phyloP scores from a whole-genome alignment of 2,888 invertebrate genomes.

The Incurvaria masculella region DNA sequence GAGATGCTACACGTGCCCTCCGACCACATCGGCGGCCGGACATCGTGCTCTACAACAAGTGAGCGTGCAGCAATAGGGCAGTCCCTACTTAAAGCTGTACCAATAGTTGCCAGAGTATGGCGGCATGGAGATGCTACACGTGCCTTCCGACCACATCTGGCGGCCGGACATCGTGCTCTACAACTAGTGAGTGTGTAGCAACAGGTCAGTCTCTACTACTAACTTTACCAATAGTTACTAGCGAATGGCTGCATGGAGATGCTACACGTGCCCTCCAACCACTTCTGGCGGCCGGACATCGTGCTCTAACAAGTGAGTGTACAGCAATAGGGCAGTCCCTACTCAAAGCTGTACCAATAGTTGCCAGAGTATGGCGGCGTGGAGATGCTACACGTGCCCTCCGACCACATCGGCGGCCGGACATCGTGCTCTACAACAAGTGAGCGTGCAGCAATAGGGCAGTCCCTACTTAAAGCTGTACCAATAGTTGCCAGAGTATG shows the following conservation, averaged over 20 bases:
- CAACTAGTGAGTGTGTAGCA: constrained; percentile 71
- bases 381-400: constrained; percentile 93
- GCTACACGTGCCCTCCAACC: constrained; percentile 93
- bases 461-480: constrained; percentile 95
- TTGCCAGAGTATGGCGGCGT: constrained; percentile 94
- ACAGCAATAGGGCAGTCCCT: constrained; percentile 77
- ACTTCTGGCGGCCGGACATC: constrained; percentile 96
- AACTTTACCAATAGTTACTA: constrained; percentile 91
- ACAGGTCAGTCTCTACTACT: constrained; percentile 94
- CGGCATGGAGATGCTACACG: constrained; percentile 92
- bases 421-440: constrained; percentile 94
- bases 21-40: constrained; percentile 95
- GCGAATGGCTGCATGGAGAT: constrained; percentile 94
- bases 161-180: constrained; percentile 93
- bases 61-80: constrained; percentile 65
- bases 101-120: constrained; percentile 96
- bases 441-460: constrained; percentile 64
- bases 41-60: constrained; percentile 94
- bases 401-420: constrained; percentile 95
- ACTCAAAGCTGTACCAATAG: constrained; percentile 94
- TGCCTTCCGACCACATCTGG: constrained; percentile 96
- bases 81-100: constrained; percentile 93
- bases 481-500: constrained; percentile 95
- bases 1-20: constrained; percentile 95
- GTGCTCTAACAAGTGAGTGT: constrained; percentile 51